Evolutionary conservation across 2,797 vertebrate species (phyloP).

Genomic region (Notolepis coatsorum): DNA sequence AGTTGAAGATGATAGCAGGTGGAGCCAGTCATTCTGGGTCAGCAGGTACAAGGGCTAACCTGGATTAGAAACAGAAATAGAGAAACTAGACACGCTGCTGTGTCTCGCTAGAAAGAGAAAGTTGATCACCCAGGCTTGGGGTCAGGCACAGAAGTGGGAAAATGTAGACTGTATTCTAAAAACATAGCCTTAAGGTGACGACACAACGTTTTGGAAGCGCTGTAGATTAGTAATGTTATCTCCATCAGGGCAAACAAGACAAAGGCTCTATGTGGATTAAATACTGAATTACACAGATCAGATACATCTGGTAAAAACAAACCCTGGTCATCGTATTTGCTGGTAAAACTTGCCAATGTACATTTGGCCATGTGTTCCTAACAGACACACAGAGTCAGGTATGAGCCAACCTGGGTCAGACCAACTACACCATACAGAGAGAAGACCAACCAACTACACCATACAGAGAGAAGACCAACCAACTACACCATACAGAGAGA

Average conservation of each 20-base stretch:
- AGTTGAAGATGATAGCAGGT: conserved; percentile 53
- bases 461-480: conserved; percentile 49
- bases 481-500: too few relatives aligned
- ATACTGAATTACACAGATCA: background rate
- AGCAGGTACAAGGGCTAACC: conserved; percentile 40
- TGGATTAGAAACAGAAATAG: conserved; percentile 40
- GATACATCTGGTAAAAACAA: background rate
- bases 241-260: conserved; percentile 1
- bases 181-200: conserved; percentile 1
- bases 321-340: too few relatives aligned
- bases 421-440: background rate
- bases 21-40: conserved; percentile 50
- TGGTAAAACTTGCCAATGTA: conserved; percentile 28
- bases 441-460: background rate
- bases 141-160: conserved; percentile 26
- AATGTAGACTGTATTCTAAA: conserved; percentile 10
- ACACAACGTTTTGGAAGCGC: background rate
- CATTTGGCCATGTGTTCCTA: conserved; percentile 43
- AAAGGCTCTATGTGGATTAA: background rate
- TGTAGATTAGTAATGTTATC: conserved; percentile 3
- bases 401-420: background rate
- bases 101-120: conserved; percentile 46
- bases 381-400: conserved; percentile 8
- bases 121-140: conserved; percentile 42
- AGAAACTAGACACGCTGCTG: conserved; percentile 47